Percentiles rank a stretch among this genome's conserved stretches.
phyloP scores from a whole-genome alignment of 1,140 invertebrate genomes.

The Meloidogyne chitwoodi region DNA sequence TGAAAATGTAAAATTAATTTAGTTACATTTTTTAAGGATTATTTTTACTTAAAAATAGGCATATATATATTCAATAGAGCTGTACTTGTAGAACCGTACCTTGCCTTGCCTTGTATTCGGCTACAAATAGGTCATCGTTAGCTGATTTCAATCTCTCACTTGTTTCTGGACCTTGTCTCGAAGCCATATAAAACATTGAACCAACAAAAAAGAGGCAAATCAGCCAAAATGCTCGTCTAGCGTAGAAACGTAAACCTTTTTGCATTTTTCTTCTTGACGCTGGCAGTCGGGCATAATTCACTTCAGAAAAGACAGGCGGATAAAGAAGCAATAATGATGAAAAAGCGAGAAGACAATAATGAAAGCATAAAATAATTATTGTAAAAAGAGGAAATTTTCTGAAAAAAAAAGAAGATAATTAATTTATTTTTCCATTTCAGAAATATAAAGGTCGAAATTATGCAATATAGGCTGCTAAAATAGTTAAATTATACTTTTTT shows the following conservation, averaged over 20 bases:
- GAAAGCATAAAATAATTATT: neutral
- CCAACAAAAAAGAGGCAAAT: conserved; percentile 40
- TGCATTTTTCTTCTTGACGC: neutral
- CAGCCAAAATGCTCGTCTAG: conserved; percentile 35
- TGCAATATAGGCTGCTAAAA: no score
- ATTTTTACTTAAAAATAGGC: neutral
- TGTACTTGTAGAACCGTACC: neutral
- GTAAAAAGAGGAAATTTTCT: neutral
- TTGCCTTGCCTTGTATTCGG: conserved; percentile 14
- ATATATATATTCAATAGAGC: no score
- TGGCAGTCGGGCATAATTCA: neutral
- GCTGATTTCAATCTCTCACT: neutral
- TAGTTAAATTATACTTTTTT: no score
- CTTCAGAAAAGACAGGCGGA: neutral
- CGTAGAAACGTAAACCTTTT: conserved; percentile 38
- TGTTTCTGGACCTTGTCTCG: conserved; percentile 12
- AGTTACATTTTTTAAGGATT: neutral
- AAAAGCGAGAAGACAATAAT: neutral
- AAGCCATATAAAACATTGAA: conserved; percentile 43
- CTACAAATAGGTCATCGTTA: neutral
- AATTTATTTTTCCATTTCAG: no score
- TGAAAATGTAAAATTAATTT: neutral
- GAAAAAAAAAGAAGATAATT: no score
- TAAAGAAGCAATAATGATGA: neutral
- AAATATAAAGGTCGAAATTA: no score